Evolutionary conservation across 1,140 invertebrate species (phyloP), one percentile per base, ranked within the genome.

Genomic region (Ips typographus): DNA sequence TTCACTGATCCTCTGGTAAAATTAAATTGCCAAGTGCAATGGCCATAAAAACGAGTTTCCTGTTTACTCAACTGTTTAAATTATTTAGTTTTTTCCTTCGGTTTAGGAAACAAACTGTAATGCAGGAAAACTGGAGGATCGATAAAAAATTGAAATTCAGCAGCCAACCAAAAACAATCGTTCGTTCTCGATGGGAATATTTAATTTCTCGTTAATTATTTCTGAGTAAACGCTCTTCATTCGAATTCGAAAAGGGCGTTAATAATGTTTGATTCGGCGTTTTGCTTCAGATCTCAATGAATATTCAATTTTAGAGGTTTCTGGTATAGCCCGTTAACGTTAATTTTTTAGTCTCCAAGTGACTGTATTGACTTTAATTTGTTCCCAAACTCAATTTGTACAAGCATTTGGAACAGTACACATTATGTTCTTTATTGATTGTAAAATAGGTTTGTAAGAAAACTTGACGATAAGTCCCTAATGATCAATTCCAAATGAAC

Each of bases 151-250:
- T 55, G 8, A 55, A 55, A 55, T 55, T 55, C 52, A 55, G 37
- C 52, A 22, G 8, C n/a, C 8, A 55, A 36, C 52, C 7, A 8
- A 49, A 49, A 49, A 49, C 44, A 49, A 49, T 49, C 44, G 44
- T 49, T 49, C 44, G 44, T 22, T 49, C 44, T 49, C 22, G 22
- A 1, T 22, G 44, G 44, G 44, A 49, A 49, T 49, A 49, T 49
- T 49, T 49, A 49, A 49, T 49, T 49, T 49, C 44, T 49, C 44
- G 44, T 49, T 49, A 69, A 69, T 69, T 69, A 69, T 69, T 69
- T 69, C 58, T 43, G 39, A 69, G 67, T 69, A 61, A 69, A 69
- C 58, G 57, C 67, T 69, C 60, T 69, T 62, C 60, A 69, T 69
- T 69, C 51, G 43, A 51, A 69, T 63, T 69, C 53, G 60, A 62